These are phyloP conservation scores for Arrhamphus sclerolepis DNA, from an alignment of 2,797 vertebrate genomes.

Conservation along the genomic window DNA sequence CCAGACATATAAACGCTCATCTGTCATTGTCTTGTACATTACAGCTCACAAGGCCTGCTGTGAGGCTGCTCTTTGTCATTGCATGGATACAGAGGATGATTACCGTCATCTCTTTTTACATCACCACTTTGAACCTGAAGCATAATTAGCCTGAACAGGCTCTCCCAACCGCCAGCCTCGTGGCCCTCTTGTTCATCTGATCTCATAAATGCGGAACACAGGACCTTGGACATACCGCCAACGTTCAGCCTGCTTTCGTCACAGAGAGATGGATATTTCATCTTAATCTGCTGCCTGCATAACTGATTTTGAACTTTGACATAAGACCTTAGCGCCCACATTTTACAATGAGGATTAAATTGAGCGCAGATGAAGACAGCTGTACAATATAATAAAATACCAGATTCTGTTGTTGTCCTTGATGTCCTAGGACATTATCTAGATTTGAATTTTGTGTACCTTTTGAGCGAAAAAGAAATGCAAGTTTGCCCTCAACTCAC, in stretches of 20 bases:
- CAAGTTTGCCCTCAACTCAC: too few species aligned
- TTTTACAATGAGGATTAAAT: conserved; percentile 57
- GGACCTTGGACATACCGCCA: conserved; percentile 49
- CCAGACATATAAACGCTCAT: conserved; percentile 11
- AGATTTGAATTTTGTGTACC: neutral
- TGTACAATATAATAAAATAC: conserved; percentile 12
- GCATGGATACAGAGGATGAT: conserved; percentile 38
- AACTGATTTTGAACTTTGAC: conserved; percentile 20
- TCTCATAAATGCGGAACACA: conserved; percentile 66
- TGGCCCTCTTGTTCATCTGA: conserved; percentile 66
- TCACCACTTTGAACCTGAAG: conserved; percentile 66
- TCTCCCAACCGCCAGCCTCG: conserved; percentile 31
- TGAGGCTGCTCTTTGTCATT: conserved; percentile 29
- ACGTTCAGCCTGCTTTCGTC: too few species aligned
- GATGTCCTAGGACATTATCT: conserved; percentile 30
- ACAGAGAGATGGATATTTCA: too few species aligned
- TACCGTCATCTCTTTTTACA: conserved; percentile 46
- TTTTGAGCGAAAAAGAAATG: too few species aligned
- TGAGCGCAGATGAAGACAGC: conserved; percentile 28
- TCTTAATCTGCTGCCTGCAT: conserved; percentile 48
- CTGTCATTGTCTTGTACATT: conserved; percentile 7
- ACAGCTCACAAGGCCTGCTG: too few species aligned
- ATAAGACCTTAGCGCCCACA: too few species aligned
- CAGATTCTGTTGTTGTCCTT: conserved; percentile 35
- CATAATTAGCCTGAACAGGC: too few species aligned